Conservation (phyloP, 2,888 invertebrate species). For the Anagyrus pseudococci region DNA sequence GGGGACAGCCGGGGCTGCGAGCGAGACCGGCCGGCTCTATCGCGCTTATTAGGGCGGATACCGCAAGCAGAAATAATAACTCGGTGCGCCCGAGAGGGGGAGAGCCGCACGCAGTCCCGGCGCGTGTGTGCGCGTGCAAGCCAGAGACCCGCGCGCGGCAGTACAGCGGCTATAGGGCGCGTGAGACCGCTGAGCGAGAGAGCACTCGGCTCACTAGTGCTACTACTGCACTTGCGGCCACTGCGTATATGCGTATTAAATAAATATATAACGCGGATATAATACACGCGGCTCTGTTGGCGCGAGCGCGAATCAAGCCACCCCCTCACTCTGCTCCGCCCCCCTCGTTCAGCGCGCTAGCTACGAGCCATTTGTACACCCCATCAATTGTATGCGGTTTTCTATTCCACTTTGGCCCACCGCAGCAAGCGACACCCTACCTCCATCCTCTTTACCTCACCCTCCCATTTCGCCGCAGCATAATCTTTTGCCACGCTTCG, state of each 20-base stretch:
- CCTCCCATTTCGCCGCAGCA: conserved; percentile 38
- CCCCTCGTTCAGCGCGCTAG: conserved; percentile 35
- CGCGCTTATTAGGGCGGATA: neutral
- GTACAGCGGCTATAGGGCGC: neutral
- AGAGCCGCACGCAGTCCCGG: no score
- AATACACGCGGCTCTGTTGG: conserved; percentile 48
- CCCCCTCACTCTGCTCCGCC: neutral
- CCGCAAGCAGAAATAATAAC: conserved; percentile 25
- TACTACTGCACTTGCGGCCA: conserved; percentile 29
- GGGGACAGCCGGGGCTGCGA: conserved; percentile 3
- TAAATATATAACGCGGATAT: conserved; percentile 58
- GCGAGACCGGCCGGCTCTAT: neutral
- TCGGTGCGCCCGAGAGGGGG: neutral
- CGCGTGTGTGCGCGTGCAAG: no score
- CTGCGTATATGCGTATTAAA: conserved; percentile 53
- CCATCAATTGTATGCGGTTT: conserved; percentile 57
- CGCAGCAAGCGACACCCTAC: conserved; percentile 2
- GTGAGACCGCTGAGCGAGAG: neutral
- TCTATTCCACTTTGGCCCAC: conserved; percentile 46
- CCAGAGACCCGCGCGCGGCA: no score
- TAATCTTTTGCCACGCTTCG: conserved; percentile 6
- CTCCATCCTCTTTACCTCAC: no score
- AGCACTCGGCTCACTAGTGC: no score
- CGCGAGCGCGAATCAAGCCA: no score
- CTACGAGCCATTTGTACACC: conserved; percentile 57